phyloP scores from a whole-genome alignment of 2,113 vertebrate species.

The Procavia capensis region DNA sequence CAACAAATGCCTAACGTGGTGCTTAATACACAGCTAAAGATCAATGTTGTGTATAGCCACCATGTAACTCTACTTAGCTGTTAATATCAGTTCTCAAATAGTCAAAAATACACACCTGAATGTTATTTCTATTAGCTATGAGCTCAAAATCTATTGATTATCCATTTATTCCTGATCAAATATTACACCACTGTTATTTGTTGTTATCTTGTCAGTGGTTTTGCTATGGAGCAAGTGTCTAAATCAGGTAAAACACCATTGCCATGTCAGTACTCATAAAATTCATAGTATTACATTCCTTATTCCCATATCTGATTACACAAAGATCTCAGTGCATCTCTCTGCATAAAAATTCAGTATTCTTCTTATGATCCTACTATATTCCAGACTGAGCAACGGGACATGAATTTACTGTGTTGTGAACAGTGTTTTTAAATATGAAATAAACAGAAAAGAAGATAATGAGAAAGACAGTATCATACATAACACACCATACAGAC shows the following conservation, averaged over 20 bases:
- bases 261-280: conserved; percentile 33
- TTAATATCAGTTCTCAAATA: conserved; percentile 43
- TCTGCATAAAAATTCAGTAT: neutral
- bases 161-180: conserved; percentile 24
- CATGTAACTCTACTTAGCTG: neutral
- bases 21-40: neutral
- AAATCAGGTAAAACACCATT: neutral
- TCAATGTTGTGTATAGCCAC: neutral
- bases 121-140: neutral
- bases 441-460: neutral
- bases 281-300: conserved; percentile 22
- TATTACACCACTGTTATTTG: neutral
- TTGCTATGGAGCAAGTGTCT: neutral
- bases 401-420: neutral
- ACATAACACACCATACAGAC: too few species aligned
- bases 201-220: neutral
- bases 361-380: neutral
- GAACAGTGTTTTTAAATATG: neutral
- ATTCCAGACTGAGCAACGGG: neutral
- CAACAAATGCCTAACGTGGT: neutral
- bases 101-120: conserved; percentile 35
- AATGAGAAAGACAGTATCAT: neutral
- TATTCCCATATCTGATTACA: neutral
- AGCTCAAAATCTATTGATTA: neutral
- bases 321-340: neutral